These are phyloP conservation scores for Coboldia fuscipes DNA, from an alignment of 1,140 invertebrate genomes.

Conservation along the genomic window DNA sequence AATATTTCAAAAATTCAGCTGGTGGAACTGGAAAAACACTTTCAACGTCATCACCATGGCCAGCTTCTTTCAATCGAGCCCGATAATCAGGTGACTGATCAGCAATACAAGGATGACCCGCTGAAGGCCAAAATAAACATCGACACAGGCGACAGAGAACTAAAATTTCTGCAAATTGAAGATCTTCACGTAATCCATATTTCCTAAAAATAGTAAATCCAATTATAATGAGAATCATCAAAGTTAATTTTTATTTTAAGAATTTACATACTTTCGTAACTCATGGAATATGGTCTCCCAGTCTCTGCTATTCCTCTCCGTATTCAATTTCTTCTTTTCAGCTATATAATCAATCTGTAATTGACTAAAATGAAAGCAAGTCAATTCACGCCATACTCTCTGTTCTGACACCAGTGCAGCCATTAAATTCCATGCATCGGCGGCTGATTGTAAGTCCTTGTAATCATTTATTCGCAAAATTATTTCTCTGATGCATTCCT, in stretches of 20 bases:
- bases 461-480: constrained; percentile 77
- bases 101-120: constrained; percentile 75
- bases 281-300: constrained; percentile 54
- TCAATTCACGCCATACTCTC: constrained; percentile 78
- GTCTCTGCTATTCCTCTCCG: constrained; percentile 19
- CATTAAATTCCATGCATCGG: constrained; percentile 42
- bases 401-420: constrained; percentile 67
- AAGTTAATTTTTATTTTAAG: background rate
- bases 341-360: constrained; percentile 58
- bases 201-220: constrained; percentile 30
- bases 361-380: constrained; percentile 76
- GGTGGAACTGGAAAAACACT: constrained; percentile 67
- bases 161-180: constrained; percentile 78
- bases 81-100: constrained; percentile 61
- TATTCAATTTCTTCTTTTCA: constrained; percentile 17
- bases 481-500: constrained; percentile 83
- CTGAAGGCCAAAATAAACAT: constrained; percentile 88
- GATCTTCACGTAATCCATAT: constrained; percentile 73
- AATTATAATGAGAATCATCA: constrained; percentile 1
- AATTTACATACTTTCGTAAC: constrained; percentile 37
- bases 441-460: constrained; percentile 51
- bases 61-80: constrained; percentile 52
- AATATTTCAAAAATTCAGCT: constrained; percentile 75
- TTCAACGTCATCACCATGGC: constrained; percentile 46
- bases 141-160: constrained; percentile 87